Conservation (phyloP, 1,140 invertebrate species). For the Micrasema minimum region DNA sequence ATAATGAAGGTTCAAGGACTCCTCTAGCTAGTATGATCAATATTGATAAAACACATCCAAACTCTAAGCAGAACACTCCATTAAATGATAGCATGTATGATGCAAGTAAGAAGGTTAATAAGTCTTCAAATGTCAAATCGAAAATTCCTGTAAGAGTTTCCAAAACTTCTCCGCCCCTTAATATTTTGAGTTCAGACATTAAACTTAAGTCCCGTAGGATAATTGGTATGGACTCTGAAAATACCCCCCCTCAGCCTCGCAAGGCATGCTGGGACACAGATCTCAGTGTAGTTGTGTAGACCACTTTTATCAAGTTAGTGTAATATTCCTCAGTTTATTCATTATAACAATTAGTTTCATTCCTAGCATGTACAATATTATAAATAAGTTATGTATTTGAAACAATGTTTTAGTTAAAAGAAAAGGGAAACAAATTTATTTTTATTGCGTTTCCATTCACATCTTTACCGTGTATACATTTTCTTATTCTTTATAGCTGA, state of each 20-base stretch:
- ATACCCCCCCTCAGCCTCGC: constrained; percentile 64
- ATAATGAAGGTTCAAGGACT: constrained; percentile 42
- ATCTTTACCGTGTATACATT: no score
- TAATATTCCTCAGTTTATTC: no score
- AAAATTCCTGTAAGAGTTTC: constrained; percentile 48
- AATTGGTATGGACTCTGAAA: constrained; percentile 58
- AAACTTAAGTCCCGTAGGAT: constrained; percentile 33
- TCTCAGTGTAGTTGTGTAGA: constrained; percentile 64
- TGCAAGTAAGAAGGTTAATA: constrained; percentile 9
- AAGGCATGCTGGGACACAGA: constrained; percentile 65
- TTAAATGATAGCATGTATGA: constrained; percentile 29
- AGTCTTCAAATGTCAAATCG: constrained; percentile 36
- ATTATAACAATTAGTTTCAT: no score
- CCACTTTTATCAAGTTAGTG: no score
- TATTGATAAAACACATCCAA: constrained; percentile 35
- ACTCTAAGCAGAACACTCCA: constrained; percentile 31
- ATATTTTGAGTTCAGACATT: not conserved
- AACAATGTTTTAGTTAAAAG: no score
- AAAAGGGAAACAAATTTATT: no score
- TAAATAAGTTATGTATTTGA: no score
- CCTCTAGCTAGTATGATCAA: constrained; percentile 48
- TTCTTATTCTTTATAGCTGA: no score
- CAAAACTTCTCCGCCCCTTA: constrained; percentile 4
- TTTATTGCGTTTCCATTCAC: no score
- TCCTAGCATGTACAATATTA: no score